Percentiles rank a stretch among this genome's conserved stretches.
Evolutionary conservation across 2,797 vertebrate genomes (phyloP).

Genomic region (Gobio occitaniae): DNA sequence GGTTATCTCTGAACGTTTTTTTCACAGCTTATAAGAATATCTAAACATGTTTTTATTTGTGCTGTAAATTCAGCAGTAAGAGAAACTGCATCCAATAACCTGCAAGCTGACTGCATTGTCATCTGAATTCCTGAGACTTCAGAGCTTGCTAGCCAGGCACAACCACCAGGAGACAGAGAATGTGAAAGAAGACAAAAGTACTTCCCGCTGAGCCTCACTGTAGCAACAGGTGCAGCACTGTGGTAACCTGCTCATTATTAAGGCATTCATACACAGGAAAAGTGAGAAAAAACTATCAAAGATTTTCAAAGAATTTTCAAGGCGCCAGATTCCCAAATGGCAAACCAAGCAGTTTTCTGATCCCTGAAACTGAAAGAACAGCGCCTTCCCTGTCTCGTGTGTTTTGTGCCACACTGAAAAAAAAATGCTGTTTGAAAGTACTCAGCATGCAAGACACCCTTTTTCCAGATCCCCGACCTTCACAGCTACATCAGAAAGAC

Average conservation of each 20-base stretch:
- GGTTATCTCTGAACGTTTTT: neutral
- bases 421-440: slow-evolving; percentile 60
- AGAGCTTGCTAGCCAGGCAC: slow-evolving; percentile 28
- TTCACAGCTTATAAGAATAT: neutral
- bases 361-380: slow-evolving; percentile 44
- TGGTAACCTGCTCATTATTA: slow-evolving; percentile 60
- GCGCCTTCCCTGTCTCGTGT: slow-evolving; percentile 25
- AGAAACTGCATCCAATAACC: neutral
- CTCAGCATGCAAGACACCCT: slow-evolving; percentile 65
- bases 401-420: slow-evolving; percentile 45
- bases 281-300: slow-evolving; percentile 12
- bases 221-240: slow-evolving; percentile 62
- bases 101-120: slow-evolving; percentile 2
- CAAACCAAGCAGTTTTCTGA: slow-evolving; percentile 37
- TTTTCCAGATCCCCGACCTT: slow-evolving; percentile 67
- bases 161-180: slow-evolving; percentile 9
- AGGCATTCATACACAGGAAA: slow-evolving; percentile 33
- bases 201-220: slow-evolving; percentile 39
- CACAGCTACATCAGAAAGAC: slow-evolving; percentile 67
- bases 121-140: slow-evolving; percentile 15
- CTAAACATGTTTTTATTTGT: neutral
- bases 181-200: slow-evolving; percentile 37
- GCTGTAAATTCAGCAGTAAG: neutral
- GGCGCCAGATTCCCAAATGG: slow-evolving; percentile 20
- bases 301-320: slow-evolving; percentile 36